These are phyloP conservation scores for Apis laboriosa DNA, from an alignment of 1,140 invertebrate genomes.

Conservation along the genomic window DNA sequence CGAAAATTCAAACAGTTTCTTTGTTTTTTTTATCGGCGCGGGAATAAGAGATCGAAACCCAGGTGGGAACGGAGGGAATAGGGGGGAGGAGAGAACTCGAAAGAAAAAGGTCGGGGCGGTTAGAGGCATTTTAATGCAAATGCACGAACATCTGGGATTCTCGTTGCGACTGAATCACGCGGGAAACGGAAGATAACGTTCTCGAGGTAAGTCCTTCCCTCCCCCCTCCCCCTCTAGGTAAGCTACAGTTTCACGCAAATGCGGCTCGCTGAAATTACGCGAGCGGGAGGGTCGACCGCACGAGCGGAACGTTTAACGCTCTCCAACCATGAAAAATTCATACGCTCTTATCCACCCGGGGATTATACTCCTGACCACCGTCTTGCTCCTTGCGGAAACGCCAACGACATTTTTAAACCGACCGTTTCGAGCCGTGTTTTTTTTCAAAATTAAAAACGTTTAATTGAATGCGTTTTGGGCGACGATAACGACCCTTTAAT, in stretches of 20 bases:
- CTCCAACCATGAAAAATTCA: conserved; percentile 38
- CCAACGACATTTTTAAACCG: conserved; percentile 6
- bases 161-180: conserved; percentile 37
- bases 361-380: conserved; percentile 33
- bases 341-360: conserved; percentile 2
- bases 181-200: conserved; percentile 54
- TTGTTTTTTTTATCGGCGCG: not conserved
- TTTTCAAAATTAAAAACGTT: not conserved
- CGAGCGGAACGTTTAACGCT: conserved; percentile 11
- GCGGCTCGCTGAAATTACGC: conserved; percentile 26
- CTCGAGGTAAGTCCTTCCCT: conserved; percentile 48
- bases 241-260: conserved; percentile 19
- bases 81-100: too few species aligned
- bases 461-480: not conserved
- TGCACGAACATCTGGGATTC: conserved; percentile 48
- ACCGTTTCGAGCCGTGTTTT: too few species aligned
- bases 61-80: too few species aligned
- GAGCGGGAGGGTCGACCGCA: not conserved
- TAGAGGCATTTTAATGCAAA: conserved; percentile 64
- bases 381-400: not conserved
- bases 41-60: too few species aligned
- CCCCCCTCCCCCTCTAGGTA: not conserved
- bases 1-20: not conserved
- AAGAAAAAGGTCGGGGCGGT: not conserved
- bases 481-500: too few species aligned